phyloP scores from a whole-genome alignment of 2,113 vertebrate species.

The Machaerirhynchus nigripectus region DNA sequence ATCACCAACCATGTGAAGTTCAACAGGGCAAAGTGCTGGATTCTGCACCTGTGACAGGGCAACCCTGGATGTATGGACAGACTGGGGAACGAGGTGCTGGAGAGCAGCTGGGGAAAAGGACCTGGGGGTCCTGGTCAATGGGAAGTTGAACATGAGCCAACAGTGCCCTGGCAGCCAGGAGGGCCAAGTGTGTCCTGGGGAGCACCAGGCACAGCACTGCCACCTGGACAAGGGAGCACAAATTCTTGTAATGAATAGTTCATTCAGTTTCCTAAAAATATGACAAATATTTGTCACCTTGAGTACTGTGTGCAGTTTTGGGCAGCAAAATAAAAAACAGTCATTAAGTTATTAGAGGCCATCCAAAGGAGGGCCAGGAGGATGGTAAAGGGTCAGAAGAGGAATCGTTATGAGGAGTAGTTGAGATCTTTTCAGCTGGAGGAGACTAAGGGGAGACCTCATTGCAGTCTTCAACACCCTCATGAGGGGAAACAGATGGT shows the following conservation, averaged over 20 bases:
- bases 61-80: background rate
- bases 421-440: background rate
- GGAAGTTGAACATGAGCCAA: background rate
- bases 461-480: background rate
- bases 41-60: background rate
- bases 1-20: background rate
- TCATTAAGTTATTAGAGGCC: background rate
- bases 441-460: background rate
- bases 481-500: background rate
- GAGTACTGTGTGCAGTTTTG: background rate
- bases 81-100: background rate
- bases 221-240: background rate
- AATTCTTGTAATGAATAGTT: background rate
- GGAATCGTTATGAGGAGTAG: rapidly evolving
- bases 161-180: background rate
- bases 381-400: background rate
- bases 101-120: background rate
- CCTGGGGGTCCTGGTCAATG: background rate
- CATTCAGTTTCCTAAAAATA: background rate
- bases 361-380: background rate
- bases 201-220: rapidly evolving
- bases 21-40: background rate
- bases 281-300: background rate
- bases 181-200: rapidly evolving
- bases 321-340: background rate